phyloP scores from a whole-genome alignment of 2,113 vertebrate species.

The Tachycineta bicolor region DNA sequence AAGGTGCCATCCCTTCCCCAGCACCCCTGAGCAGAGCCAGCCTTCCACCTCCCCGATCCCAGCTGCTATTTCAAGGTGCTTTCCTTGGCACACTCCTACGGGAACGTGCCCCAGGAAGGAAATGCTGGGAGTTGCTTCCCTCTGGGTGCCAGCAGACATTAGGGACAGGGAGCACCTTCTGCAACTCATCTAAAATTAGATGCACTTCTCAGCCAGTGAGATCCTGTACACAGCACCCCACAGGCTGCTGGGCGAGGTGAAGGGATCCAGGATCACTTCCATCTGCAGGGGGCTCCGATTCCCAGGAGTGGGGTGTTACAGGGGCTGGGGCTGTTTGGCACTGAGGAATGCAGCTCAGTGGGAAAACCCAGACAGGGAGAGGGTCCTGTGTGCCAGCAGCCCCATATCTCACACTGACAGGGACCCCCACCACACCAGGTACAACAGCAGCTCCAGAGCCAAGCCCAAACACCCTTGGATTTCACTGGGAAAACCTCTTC shows the following conservation, averaged over 20 bases:
- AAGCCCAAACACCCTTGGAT: not conserved
- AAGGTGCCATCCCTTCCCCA: not conserved
- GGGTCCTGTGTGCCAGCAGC: not conserved
- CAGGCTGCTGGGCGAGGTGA: accelerated
- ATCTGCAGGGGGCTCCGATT: not conserved
- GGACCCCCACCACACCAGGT: accelerated
- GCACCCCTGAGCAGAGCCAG: not conserved
- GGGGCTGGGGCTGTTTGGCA: not conserved
- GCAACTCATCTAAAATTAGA: not conserved
- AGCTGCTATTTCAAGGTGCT: not conserved
- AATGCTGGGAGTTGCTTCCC: not conserved
- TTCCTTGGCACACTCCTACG: not conserved
- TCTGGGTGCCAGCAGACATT: accelerated
- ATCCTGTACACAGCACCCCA: accelerated
- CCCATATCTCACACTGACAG: accelerated
- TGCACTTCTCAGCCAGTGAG: not conserved
- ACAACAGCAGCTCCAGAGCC: not conserved
- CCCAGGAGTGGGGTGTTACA: accelerated
- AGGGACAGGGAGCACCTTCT: not conserved
- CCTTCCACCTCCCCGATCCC: not conserved
- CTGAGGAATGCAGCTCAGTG: not conserved
- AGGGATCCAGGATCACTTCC: accelerated
- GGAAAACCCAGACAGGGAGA: not conserved
- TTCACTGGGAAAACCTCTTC: not conserved
- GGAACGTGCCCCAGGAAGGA: not conserved